Conservation (phyloP, 2,797 vertebrate genomes). For the Clarias laeviceps region DNA sequence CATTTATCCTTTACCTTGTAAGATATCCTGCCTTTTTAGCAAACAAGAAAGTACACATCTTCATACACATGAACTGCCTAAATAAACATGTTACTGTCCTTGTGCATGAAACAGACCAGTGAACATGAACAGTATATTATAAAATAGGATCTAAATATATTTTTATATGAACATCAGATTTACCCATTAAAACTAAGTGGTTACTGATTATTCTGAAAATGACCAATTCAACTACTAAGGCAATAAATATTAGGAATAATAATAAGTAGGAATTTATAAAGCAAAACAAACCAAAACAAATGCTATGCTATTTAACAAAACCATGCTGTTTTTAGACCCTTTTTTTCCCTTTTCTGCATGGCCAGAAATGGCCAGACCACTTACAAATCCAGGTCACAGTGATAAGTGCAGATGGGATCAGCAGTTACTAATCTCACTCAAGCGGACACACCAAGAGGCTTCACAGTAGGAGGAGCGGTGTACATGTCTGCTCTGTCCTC, state of each 20-base stretch:
- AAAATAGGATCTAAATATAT: background rate
- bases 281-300: background rate
- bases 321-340: background rate
- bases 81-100: background rate
- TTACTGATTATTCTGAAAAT: background rate
- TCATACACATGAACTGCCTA: background rate
- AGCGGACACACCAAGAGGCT: background rate
- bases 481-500: constrained; percentile 9
- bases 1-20: constrained; percentile 13
- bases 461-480: constrained; percentile 9
- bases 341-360: background rate
- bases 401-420: constrained; percentile 3
- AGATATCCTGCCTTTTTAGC: constrained; percentile 1
- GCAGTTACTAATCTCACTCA: constrained; percentile 23
- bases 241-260: too few species aligned
- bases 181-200: background rate
- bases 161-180: background rate
- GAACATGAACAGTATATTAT: background rate
- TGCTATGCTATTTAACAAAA: background rate
- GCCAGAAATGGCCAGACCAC: background rate
- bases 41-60: constrained; percentile 18
- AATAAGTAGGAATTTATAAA: background rate
- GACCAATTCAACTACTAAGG: background rate
- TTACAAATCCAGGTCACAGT: constrained; percentile 21
- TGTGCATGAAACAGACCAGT: background rate